These are phyloP conservation scores for Cryptoprocta ferox DNA, from an alignment of 2,797 vertebrate species.

Conservation along the genomic window DNA sequence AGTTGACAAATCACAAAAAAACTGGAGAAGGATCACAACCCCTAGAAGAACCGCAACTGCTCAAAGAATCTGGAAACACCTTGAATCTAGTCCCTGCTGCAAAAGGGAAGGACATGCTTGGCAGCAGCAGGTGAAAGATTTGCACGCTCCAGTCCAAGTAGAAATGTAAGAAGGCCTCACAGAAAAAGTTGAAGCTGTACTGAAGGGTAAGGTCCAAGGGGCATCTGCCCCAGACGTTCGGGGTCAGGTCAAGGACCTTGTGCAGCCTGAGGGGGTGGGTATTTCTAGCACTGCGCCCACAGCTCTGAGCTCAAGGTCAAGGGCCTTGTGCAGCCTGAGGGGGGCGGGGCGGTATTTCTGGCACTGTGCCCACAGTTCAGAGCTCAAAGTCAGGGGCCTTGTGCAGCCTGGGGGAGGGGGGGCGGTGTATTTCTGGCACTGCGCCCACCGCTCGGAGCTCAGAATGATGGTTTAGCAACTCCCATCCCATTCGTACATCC, in stretches of 20 bases:
- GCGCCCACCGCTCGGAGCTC: background rate
- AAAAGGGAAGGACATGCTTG: background rate
- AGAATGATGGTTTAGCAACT: background rate
- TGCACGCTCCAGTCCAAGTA: no score
- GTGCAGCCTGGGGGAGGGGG: slow-evolving; percentile 89
- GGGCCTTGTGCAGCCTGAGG: slow-evolving; percentile 86
- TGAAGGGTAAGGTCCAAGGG: background rate
- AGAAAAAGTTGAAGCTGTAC: no score
- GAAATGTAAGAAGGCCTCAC: background rate
- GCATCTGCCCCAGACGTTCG: slow-evolving; percentile 83
- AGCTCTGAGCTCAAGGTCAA: slow-evolving; percentile 66
- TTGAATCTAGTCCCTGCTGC: background rate
- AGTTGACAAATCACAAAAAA: background rate
- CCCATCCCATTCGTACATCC: background rate
- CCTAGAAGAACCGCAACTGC: background rate
- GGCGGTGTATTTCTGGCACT: slow-evolving; percentile 88
- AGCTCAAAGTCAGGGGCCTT: slow-evolving; percentile 77
- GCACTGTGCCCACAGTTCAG: no score
- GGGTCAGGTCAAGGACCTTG: slow-evolving; percentile 83
- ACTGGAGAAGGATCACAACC: background rate
- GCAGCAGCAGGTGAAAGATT: background rate
- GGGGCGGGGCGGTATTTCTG: slow-evolving; percentile 91
- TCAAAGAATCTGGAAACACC: background rate
- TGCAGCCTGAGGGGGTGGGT: slow-evolving; percentile 90
- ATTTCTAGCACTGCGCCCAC: slow-evolving; percentile 82